Conservation (phyloP, 2,797 vertebrate genomes). For the Amblyopsis hoosieri region DNA sequence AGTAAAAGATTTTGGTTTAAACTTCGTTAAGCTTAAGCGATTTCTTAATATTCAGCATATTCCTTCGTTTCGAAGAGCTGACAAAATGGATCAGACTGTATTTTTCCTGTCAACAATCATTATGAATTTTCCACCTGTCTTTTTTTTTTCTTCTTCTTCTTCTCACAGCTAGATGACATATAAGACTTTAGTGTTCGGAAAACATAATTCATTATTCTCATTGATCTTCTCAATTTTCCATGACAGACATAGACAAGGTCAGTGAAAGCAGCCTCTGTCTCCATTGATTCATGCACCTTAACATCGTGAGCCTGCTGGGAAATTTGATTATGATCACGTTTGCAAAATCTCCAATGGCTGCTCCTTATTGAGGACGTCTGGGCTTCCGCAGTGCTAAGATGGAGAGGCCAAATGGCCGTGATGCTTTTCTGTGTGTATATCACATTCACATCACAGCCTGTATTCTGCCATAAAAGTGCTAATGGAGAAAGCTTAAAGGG, state of each 20-base stretch:
- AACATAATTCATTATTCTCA: slow-evolving; percentile 26
- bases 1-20: slow-evolving; percentile 7
- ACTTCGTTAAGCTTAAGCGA: slow-evolving; percentile 16
- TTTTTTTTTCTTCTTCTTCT: slow-evolving; percentile 13
- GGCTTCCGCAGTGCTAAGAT: slow-evolving; percentile 9
- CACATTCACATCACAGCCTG: too few species aligned
- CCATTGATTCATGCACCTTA: slow-evolving; percentile 35
- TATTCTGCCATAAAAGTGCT: too few species aligned
- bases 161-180: slow-evolving; percentile 5
- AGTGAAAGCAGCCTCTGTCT: slow-evolving; percentile 26
- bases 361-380: slow-evolving; percentile 2
- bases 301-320: slow-evolving; percentile 19
- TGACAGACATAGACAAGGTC: slow-evolving; percentile 40
- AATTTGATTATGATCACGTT: slow-evolving; percentile 48
- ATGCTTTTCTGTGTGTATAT: slow-evolving; percentile 14
- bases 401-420: slow-evolving; percentile 22
- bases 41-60: slow-evolving; percentile 23
- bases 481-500: too few species aligned
- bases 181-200: slow-evolving; percentile 11
- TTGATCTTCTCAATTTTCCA: slow-evolving; percentile 27
- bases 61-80: slow-evolving; percentile 30
- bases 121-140: slow-evolving; percentile 6
- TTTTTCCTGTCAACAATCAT: slow-evolving; percentile 20
- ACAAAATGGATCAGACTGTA: slow-evolving; percentile 30
- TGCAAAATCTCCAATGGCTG: slow-evolving; percentile 37